A percentile compares a stretch with the other conserved stretches of the same genome.
phyloP scores from a whole-genome alignment of 2,113 vertebrate genomes.

The Willisornis vidua region DNA sequence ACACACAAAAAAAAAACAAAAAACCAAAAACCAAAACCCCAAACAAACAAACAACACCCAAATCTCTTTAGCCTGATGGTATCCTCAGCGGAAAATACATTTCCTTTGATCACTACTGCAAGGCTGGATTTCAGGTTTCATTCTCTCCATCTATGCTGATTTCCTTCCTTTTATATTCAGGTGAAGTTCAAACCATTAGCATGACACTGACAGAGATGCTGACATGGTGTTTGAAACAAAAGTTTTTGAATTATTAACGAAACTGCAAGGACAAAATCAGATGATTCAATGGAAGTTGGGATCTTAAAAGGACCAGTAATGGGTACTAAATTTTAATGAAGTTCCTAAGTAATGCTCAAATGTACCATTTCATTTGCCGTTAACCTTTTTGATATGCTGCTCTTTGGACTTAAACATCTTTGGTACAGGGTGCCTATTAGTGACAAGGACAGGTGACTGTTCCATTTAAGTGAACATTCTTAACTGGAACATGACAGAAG shows the following conservation, averaged over 20 bases:
- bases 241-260: slow-evolving; percentile 70
- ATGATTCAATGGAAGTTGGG: slow-evolving; percentile 26
- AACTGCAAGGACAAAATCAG: slow-evolving; percentile 64
- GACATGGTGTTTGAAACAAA: slow-evolving; percentile 55
- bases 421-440: slow-evolving; percentile 25
- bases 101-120: neutral
- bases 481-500: neutral
- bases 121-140: neutral
- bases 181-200: slow-evolving; percentile 37
- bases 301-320: slow-evolving; percentile 60
- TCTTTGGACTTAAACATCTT: slow-evolving; percentile 57
- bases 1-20: no score
- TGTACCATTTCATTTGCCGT: slow-evolving; percentile 63
- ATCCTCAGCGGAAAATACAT: neutral
- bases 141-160: neutral
- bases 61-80: neutral
- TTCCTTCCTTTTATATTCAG: neutral
- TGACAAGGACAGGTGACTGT: slow-evolving; percentile 40
- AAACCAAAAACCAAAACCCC: no score
- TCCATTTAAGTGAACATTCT: slow-evolving; percentile 29
- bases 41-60: no score
- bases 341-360: slow-evolving; percentile 60
- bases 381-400: slow-evolving; percentile 69
- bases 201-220: slow-evolving; percentile 51
- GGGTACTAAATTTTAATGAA: slow-evolving; percentile 74